Evolutionary conservation across 2,888 invertebrate species (phyloP), one percentile per base, ranked within the genome.

Genomic region (Gandaritis pyraliata): DNA sequence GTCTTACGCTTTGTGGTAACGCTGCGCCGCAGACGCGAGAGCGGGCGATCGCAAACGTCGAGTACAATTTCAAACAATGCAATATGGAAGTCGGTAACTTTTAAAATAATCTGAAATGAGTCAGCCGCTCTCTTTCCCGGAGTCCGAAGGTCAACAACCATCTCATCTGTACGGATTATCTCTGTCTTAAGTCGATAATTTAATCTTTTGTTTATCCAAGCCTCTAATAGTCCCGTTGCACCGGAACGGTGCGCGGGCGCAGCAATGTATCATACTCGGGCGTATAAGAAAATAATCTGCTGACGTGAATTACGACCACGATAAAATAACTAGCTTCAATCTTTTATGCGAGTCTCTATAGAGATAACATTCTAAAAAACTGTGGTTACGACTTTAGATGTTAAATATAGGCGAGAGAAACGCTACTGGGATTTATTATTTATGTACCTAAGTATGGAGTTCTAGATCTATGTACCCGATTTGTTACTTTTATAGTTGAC

Each of bases 131-230:
- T 73, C 74, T 78, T 76, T 75, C 73, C 69, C 70, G 66, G 66
- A 80, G 82, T 82, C 80, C 83, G 82, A 85, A 89, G 88, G 90
- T 88, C 86, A 88, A 88, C 87, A 88, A 87, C 89, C 89, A 87
- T 74, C 87, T 87, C 88, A 87, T 87, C 87, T 88, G 87, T 83
- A 82, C 81, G 89, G 90, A 89, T 90, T 88, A 90, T 87, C 88
- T 84, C 86, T 71, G 85, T 87, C 87, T 88, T 87, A 86, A 85
- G 83, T 83, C 86, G 87, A 87, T 88, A 87, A 89, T 88, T 89
- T 90, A 89, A 90, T 90, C 90, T 85, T 87, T 86, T 90, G 90
- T 90, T 90, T 90, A 90, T 88, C 83, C 87, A 88, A 87, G 87
- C 85, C 81, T 86, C 86, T 90, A 88, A 90, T 89, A 88, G 88